phyloP scores from a whole-genome alignment of 2,888 invertebrate species.

The Lithosia quadra region DNA sequence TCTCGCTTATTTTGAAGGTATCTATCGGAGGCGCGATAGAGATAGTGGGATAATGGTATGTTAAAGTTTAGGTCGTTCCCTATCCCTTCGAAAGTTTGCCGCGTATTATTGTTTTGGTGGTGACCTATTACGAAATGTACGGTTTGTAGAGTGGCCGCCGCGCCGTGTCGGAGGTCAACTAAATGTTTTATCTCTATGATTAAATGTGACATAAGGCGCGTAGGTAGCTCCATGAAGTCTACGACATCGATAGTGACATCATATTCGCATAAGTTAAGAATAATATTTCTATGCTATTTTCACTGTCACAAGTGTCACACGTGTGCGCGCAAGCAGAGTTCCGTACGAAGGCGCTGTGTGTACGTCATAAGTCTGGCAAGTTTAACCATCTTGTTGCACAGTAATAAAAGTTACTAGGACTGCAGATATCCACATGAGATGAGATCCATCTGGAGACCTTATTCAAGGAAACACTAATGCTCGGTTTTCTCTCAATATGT shows the following conservation, averaged over 20 bases:
- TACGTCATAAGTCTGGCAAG: conserved; percentile 20
- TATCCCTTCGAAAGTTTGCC: conserved; percentile 78
- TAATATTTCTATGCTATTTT: conserved; percentile 48
- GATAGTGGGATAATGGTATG: conserved; percentile 60
- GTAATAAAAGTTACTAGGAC: background rate
- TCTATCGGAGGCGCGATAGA: conserved; percentile 63
- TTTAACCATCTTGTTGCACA: background rate
- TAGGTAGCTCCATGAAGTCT: conserved; percentile 58
- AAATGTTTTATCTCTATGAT: conserved; percentile 56
- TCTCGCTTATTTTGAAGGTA: conserved; percentile 62
- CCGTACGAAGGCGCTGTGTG: conserved; percentile 12
- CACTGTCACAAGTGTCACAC: conserved; percentile 46
- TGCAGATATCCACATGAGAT: background rate
- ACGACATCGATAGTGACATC: conserved; percentile 66
- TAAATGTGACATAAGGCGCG: conserved; percentile 64
- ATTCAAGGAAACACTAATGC: background rate
- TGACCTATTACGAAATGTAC: conserved; percentile 78
- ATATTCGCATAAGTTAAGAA: conserved; percentile 66
- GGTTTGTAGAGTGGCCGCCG: conserved; percentile 56
- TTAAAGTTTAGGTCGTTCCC: conserved; percentile 66
- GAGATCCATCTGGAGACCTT: background rate
- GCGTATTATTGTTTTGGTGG: conserved; percentile 79
- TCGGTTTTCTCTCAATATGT: too few relatives aligned
- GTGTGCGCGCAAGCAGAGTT: conserved; percentile 14
- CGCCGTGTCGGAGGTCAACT: conserved; percentile 60